Evolutionary conservation across 2,888 invertebrate genomes (phyloP), one percentile per base, ranked within the genome.

Genomic region (Amphimallon solstitiale): DNA sequence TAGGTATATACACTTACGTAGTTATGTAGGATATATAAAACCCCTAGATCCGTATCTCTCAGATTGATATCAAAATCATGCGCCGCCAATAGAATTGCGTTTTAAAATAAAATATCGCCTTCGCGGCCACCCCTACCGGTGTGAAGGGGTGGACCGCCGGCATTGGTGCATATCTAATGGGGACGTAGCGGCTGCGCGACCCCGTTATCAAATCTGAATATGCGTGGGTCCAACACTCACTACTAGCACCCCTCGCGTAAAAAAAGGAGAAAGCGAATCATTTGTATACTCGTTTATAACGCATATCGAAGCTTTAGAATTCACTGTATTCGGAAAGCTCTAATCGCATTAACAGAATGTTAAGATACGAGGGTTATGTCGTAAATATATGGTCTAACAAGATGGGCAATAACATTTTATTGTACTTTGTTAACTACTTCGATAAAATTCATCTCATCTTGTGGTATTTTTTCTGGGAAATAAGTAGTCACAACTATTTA

Each of bases 141-240:
- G 66, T 46, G 52, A 63, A 63, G 64, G 66, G 66, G 62, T 62
- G 66, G 56, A 52, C 21, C 66, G 54, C 52, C 65, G 69, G 80
- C 79, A 82, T 82, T 82, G 82, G 80, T 72, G 83, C 81, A 79
- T 84, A 85, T 76, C 86, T 87, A 83, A 82, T 80, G 77, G 77
- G 78, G 60, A 73, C 74, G 73, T 78, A 43, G 81, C 79, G 80
- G 67, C 79, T 79, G 79, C 81, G 81, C 81, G 71, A 65, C 63
- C 68, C 72, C 72, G 70, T 72, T 76, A 78, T 77, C 76, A 79
- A 80, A 81, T 80, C 79, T 79, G 79, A 79, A 80, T 80, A 79
- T 78, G 77, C 77, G 78, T 77, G 52, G 66, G 51, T 49, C 56
- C 37, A 40, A n/a, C 51, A 40, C 29, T 6, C 51, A 38, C 51